Evolutionary conservation across 2,113 vertebrate species (phyloP), one percentile per base, ranked within the genome.

Genomic region (Rattus rattus): DNA sequence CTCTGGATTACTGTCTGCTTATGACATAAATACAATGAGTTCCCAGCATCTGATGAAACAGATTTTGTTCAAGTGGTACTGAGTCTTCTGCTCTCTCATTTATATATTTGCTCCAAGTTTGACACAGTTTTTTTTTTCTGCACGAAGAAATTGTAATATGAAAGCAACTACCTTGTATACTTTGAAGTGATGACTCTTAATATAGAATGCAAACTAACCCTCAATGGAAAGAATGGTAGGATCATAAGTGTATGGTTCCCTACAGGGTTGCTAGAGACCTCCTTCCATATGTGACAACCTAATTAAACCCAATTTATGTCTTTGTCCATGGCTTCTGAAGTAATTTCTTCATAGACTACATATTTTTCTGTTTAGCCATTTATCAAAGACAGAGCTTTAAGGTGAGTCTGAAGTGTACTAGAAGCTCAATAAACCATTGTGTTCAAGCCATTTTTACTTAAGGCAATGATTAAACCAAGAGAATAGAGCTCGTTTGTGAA

Each of bases 71-170:
- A 28, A 43, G 9, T 81, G 52, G 0, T 14, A 43, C 19, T 75
- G 0, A 16, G 7, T 56, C 19, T 6, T 0, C 7, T 39, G 19
- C 14, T n/a, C 67, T 0, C 39, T 75, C 17, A 4, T 30, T 72
- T 49, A 52, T 90, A 20, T 33, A 19, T 67, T 88, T 59, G 28
- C 7, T 47, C 22, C 24, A 92, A 91, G 7, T 12, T 26, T 88
- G 9, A 30, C 47, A 22, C 16, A 12, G 54, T 20, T 72, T 83
- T 73, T 36, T 10, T 54, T 86, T 85, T 39, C 39, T 94, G 16
- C 61, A 20, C 14, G 28, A 59, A 36, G 0, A 72, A 28, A 77
- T 22, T 49, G 0, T 2, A 54, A 52, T 20, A 24, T 17, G 39
- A 85, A 92, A 54, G 6, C 26, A 26, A 39, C 3, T 76, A 2